Percentiles rank a stretch among this genome's conserved stretches.
These are phyloP conservation scores for Belonocnema kinseyi DNA, from an alignment of 1,140 invertebrate genomes.

Conservation along the genomic window DNA sequence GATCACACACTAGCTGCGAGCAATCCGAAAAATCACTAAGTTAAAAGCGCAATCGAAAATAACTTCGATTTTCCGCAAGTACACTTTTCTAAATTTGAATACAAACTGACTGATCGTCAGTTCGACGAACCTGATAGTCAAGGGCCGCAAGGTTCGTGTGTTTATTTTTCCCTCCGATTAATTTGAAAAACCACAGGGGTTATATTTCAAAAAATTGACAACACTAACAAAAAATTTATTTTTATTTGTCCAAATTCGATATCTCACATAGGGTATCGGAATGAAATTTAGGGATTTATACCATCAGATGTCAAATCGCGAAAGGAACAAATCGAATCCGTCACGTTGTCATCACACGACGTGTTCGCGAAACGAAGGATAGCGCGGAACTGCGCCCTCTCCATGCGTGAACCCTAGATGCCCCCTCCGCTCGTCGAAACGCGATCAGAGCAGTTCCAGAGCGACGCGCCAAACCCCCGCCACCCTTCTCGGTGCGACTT, in stretches of 20 bases:
- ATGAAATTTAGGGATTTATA: not conserved
- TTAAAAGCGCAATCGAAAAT: not conserved
- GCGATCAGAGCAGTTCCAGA: constrained; percentile 49
- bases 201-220: no score
- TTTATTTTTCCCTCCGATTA: no score
- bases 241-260: no score
- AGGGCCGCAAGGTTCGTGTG: no score
- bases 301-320: not conserved
- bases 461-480: constrained; percentile 32
- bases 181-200: no score
- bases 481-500: constrained; percentile 31
- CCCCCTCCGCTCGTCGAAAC: constrained; percentile 49
- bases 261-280: not conserved
- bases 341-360: constrained; percentile 23
- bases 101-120: no score
- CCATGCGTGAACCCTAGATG: constrained; percentile 60
- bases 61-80: no score
- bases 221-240: no score
- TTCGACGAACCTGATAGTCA: no score
- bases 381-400: constrained; percentile 68
- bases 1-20: constrained; percentile 2
- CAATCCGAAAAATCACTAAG: not conserved
- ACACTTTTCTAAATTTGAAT: no score
- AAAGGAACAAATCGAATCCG: not conserved
- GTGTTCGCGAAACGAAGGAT: constrained; percentile 59